Percentiles rank a stretch among this genome's conserved stretches.
phyloP scores from a whole-genome alignment of 2,797 vertebrate genomes.

The Tokudaia tokunoshimensis region DNA sequence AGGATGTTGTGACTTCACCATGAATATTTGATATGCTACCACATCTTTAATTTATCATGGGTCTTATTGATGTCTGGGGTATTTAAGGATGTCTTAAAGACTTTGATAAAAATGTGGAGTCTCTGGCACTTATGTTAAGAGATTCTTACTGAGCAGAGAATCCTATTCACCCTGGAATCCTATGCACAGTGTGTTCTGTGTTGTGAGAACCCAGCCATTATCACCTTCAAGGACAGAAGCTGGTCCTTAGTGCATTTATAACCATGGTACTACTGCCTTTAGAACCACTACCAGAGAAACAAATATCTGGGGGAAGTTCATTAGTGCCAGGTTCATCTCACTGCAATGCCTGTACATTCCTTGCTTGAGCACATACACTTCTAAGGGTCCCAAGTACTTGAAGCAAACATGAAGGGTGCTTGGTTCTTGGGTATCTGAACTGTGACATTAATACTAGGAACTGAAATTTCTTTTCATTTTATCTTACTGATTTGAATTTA shows the following conservation, averaged over 20 bases:
- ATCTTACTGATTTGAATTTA: conserved; percentile 36
- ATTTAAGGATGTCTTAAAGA: not conserved
- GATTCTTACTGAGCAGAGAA: not conserved
- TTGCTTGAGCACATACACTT: not conserved
- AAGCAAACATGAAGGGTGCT: fast-evolving
- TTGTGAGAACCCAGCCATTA: not conserved
- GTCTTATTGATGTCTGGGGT: not conserved
- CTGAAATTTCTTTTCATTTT: not conserved
- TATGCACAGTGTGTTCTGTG: not conserved
- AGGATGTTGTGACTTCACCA: not conserved
- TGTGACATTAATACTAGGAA: not conserved
- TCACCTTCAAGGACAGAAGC: not conserved
- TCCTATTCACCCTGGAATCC: not conserved
- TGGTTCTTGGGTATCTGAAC: not conserved
- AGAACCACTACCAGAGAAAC: not conserved
- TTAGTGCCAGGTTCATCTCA: not conserved
- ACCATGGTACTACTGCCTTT: fast-evolving
- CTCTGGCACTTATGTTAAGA: not conserved
- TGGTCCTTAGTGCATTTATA: not conserved
- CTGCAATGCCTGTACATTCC: not conserved
- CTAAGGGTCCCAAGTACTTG: too few relatives aligned
- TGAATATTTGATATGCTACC: not conserved
- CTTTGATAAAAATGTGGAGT: not conserved
- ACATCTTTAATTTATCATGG: not conserved
- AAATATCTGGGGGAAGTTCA: not conserved